Base-by-base conservation (phyloP, 2,113 vertebrate genomes). In the Philantomba maxwellii region DNA sequence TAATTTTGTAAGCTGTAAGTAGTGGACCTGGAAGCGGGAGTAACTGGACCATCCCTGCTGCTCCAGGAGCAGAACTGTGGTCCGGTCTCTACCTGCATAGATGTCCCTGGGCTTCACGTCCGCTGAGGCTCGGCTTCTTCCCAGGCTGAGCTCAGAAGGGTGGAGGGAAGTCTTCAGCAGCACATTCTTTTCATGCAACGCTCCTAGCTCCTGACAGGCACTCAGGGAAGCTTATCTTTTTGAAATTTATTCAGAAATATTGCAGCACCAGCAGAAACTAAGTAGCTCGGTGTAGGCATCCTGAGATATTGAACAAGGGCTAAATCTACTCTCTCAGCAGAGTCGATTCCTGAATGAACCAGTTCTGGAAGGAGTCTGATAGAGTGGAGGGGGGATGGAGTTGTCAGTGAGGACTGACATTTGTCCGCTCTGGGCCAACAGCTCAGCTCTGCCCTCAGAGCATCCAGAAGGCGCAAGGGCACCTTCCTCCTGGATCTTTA, bases 161-260 rank as follows among this genome's bases (percentile, higher is more conserved):
- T 51, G 53, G 51, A 80, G 7, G 36, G 33, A 73, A 17, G 39
- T 33, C 6, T 33, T 26, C 95, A 94, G 78, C 90, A 43, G 21
- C 8, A 51, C 17, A 7, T 15, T 62, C 45, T 51, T 58, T 47
- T 64, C 47, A 36, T 28, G 73, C 70, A 82, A 91, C 47, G 33
- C 85, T 70, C 51, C 77, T 36, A 8, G 91, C 80, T 95, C 92
- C 90, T 90, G 78, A 92, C 96, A 95, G 87, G 78, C 90, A 95
- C 96, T 80, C 39, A 28, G n/a, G 51, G 62, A 92, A 91, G 90
- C 86, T 89, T 93, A 49, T 43, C 47, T 92, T 86, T 95, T 73
- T 15, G 23, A 88, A 95, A 89, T 66, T 30, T 96, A 96, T 95
- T 97, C 86, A 78, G 58, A 94, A 97, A 92, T 97, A 95, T 49